Conservation (phyloP, 1,140 invertebrate species). For the Drosophila pallidifrons region DNA sequence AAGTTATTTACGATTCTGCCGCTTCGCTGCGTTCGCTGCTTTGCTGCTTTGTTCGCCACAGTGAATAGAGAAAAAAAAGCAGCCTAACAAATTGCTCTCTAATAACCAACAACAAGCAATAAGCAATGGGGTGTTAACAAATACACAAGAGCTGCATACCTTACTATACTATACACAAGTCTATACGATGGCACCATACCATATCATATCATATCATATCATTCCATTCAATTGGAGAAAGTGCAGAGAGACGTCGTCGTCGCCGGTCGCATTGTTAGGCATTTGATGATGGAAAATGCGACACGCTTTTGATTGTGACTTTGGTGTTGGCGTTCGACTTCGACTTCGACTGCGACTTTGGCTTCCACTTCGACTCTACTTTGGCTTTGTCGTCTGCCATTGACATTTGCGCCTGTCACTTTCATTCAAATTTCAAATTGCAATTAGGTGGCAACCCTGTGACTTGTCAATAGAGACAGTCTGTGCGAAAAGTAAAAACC, state of each 20-base stretch:
- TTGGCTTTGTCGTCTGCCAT: slow-evolving; percentile 47
- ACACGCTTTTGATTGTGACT: slow-evolving; percentile 68
- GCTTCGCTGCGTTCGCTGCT: not conserved
- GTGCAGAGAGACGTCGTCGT: slow-evolving; percentile 49
- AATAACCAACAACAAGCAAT: slow-evolving; percentile 17
- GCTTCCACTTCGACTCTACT: slow-evolving; percentile 9
- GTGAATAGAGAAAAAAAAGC: not conserved
- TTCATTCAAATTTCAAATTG: slow-evolving; percentile 74
- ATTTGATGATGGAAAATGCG: slow-evolving; percentile 71
- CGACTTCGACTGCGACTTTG: not conserved
- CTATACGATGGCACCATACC: not conserved
- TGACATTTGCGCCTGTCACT: slow-evolving; percentile 64
- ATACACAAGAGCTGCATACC: slow-evolving; percentile 6
- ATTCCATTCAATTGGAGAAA: slow-evolving; percentile 68
- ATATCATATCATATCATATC: slow-evolving; percentile 21
- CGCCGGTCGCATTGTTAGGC: slow-evolving; percentile 58
- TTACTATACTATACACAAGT: not conserved
- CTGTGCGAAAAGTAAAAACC: slow-evolving; percentile 59
- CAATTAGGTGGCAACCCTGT: slow-evolving; percentile 41
- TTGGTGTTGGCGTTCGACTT: slow-evolving; percentile 1
- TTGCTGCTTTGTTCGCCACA: not conserved
- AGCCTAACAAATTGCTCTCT: slow-evolving; percentile 12
- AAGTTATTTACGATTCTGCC: slow-evolving; percentile 33
- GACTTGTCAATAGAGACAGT: slow-evolving; percentile 31
- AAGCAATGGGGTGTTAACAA: slow-evolving; percentile 2